phyloP scores from a whole-genome alignment of 1,140 invertebrate genomes.

The Neocloeon triangulifer region DNA sequence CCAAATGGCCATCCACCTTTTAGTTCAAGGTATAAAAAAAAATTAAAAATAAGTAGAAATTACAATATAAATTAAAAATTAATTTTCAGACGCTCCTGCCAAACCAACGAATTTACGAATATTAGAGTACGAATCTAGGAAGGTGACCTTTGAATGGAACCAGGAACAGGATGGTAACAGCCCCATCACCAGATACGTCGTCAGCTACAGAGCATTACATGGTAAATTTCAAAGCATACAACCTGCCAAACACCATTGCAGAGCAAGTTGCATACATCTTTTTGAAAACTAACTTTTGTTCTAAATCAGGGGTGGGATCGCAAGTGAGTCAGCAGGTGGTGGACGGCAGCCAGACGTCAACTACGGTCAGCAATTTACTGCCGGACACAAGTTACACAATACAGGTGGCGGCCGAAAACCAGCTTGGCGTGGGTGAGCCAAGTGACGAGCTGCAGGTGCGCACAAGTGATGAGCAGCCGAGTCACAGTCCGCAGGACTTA shows the following conservation, averaged over 20 bases:
- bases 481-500: conserved; percentile 21
- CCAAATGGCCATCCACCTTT: conserved; percentile 12
- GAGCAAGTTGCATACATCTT: background rate
- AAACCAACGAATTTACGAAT: conserved; percentile 17
- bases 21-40: conserved; percentile 15
- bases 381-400: conserved; percentile 24
- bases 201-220: conserved; percentile 15
- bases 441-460: conserved; percentile 13
- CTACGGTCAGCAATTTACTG: conserved; percentile 16
- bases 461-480: conserved; percentile 25
- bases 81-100: conserved; percentile 8
- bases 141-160: conserved; percentile 18
- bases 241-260: background rate
- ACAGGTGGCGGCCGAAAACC: conserved; percentile 21
- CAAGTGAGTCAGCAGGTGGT: too few relatives aligned
- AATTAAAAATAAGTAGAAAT: too few relatives aligned
- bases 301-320: too few relatives aligned
- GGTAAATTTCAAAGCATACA: conserved; percentile 11
- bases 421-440: conserved; percentile 19
- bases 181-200: conserved; percentile 20
- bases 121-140: conserved; percentile 15
- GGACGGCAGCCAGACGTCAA: conserved; percentile 10
- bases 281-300: too few relatives aligned
- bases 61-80: too few relatives aligned
- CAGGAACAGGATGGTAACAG: conserved; percentile 24